Evolutionary conservation across 2,113 vertebrate genomes (phyloP).

Genomic region (Sinocyclocheilus anshuiensis): DNA sequence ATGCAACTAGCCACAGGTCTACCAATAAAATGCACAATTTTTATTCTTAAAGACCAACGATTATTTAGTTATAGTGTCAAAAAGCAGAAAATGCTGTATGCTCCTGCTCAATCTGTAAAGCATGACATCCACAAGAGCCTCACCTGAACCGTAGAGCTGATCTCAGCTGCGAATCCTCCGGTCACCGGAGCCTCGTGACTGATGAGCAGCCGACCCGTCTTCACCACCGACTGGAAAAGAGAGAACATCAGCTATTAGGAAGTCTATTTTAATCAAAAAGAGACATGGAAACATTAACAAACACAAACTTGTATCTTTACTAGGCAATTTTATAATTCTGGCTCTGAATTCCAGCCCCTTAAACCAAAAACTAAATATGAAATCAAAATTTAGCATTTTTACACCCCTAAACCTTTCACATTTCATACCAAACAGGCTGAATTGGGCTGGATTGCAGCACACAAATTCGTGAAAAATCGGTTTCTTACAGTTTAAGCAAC

Average conservation of each 20-base stretch:
- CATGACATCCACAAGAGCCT: not conserved
- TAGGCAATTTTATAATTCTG: no score
- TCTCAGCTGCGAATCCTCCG: slow-evolving; percentile 95
- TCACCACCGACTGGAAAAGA: slow-evolving; percentile 86
- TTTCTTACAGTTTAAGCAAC: not conserved
- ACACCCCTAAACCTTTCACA: not conserved
- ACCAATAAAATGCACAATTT: not conserved
- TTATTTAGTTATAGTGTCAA: not conserved
- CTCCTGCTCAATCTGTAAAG: not conserved
- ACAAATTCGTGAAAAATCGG: not conserved
- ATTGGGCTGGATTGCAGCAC: not conserved
- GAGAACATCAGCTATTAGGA: not conserved
- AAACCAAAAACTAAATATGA: not conserved
- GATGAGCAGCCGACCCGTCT: slow-evolving; percentile 92
- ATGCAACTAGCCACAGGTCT: not conserved
- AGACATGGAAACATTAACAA: not conserved
- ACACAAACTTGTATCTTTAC: no score
- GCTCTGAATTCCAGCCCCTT: not conserved
- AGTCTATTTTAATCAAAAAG: not conserved
- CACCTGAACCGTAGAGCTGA: slow-evolving; percentile 95
- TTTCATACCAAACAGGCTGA: not conserved
- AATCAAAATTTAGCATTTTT: not conserved
- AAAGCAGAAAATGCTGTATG: not conserved
- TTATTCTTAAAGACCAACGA: not conserved
- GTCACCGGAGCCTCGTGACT: slow-evolving; percentile 96